Evolutionary conservation across 2,888 invertebrate genomes (phyloP), one percentile per base, ranked within the genome.

Genomic region (Tortrix viridana): DNA sequence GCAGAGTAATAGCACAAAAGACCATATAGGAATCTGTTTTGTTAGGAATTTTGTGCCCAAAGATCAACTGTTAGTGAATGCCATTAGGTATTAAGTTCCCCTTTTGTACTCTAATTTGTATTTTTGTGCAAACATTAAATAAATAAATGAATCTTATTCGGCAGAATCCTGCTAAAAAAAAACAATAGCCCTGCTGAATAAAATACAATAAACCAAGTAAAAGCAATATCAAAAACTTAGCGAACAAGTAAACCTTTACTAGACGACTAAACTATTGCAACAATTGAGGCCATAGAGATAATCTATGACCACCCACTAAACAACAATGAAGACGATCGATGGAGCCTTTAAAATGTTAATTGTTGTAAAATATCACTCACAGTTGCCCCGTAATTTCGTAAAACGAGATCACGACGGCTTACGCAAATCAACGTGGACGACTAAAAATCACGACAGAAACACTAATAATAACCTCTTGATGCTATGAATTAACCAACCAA

Each of bases 401-500:
- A 75, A 74, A 72, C 67, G 65, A 71, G 69, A 77, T 78, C 80
- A 80, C 81, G 80, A 80, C 59, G 46, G 58, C 55, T 72, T 71
- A 70, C 71, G 71, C 69, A 75, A 71, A 65, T 56, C 47, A 43
- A 47, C 66, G 58, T 38, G 73, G 65, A 62, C 69, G 65, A 63
- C 70, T 70, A 74, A 78, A 78, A 77, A 80, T 80, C 79, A 81
- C 76, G 79, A 78, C 80, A 77, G 62, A 61, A 63, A 69, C 65
- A 60, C 73, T 72, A 75, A 74, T 74, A 74, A 76, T 70, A 71
- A 73, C 69, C 61, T 69, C 66, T 67, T 70, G 74, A 70, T 72
- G 52, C 68, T 67, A 71, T 70, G 71, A 71, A 69, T 70, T 67
- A 67, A 48, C 44, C 12, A 44, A 57, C 74, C 73, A 71, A 37